Evolutionary conservation across 2,113 vertebrate genomes (phyloP).

Genomic region (Mustela nigripes): DNA sequence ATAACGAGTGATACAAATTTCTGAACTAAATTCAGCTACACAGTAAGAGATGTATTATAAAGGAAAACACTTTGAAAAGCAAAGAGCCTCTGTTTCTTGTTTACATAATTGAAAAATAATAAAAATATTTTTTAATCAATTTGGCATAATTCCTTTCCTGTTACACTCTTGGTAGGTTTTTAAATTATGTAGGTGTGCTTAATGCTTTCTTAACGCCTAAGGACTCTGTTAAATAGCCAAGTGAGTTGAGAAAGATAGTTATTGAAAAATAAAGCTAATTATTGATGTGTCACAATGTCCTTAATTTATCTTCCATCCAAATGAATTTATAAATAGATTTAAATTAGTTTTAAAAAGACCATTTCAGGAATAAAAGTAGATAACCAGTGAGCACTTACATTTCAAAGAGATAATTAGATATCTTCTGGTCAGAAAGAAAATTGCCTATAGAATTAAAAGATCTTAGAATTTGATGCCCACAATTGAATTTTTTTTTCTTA

Average conservation of each 20-base stretch:
- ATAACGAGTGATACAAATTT: neutral
- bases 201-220: conserved; percentile 18
- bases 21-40: neutral
- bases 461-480: neutral
- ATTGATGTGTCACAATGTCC: neutral
- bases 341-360: conserved; percentile 33
- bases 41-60: neutral
- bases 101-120: neutral
- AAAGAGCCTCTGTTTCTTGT: neutral
- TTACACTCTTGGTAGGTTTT: neutral
- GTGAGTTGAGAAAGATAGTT: neutral
- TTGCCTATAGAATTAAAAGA: neutral
- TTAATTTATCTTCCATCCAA: conserved; percentile 28
- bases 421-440: conserved; percentile 7
- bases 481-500: neutral
- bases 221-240: neutral
- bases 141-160: neutral
- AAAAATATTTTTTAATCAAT: neutral
- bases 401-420: conserved; percentile 7
- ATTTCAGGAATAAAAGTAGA: neutral
- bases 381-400: neutral
- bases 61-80: neutral
- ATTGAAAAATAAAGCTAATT: conserved; percentile 48
- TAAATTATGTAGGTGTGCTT: neutral
- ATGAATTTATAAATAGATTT: conserved; percentile 4